Conservation (phyloP, 1,140 invertebrate species). For the Drosophila funebris region DNA sequence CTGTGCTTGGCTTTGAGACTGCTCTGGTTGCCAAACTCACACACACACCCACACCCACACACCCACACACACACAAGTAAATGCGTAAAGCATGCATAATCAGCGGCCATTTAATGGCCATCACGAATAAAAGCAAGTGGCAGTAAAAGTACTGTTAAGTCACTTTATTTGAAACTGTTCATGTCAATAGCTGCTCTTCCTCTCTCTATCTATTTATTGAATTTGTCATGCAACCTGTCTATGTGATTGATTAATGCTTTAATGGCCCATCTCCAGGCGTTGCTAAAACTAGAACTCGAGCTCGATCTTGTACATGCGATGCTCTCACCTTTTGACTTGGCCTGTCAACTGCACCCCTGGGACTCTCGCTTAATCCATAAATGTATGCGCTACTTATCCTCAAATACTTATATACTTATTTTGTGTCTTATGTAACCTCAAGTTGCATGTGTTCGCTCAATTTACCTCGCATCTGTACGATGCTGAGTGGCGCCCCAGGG, state of each 20-base stretch:
- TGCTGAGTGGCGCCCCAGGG: slow-evolving; percentile 43
- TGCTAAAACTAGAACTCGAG: no score
- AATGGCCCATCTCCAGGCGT: not conserved
- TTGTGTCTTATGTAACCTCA: slow-evolving; percentile 32
- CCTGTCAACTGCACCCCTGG: slow-evolving; percentile 67
- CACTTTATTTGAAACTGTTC: slow-evolving; percentile 24
- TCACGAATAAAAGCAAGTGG: slow-evolving; percentile 21
- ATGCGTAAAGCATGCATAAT: not conserved
- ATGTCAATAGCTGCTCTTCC: not conserved
- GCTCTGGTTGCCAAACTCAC: not conserved
- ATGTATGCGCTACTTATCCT: slow-evolving; percentile 16
- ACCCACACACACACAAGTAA: not conserved
- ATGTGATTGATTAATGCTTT: slow-evolving; percentile 20
- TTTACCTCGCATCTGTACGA: slow-evolving; percentile 53
- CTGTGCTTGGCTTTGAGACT: not conserved
- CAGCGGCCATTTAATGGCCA: slow-evolving; percentile 30
- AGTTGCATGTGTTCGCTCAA: slow-evolving; percentile 73
- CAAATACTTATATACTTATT: slow-evolving; percentile 29
- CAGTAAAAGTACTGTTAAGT: slow-evolving; percentile 31
- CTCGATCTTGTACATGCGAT: not conserved
- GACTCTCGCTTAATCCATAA: slow-evolving; percentile 42
- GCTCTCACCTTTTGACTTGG: slow-evolving; percentile 24
- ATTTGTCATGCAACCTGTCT: not conserved
- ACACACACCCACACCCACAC: not conserved
- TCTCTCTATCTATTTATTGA: slow-evolving; percentile 3